Conservation (phyloP, 2,797 vertebrate species). For the Anas georgica region DNA sequence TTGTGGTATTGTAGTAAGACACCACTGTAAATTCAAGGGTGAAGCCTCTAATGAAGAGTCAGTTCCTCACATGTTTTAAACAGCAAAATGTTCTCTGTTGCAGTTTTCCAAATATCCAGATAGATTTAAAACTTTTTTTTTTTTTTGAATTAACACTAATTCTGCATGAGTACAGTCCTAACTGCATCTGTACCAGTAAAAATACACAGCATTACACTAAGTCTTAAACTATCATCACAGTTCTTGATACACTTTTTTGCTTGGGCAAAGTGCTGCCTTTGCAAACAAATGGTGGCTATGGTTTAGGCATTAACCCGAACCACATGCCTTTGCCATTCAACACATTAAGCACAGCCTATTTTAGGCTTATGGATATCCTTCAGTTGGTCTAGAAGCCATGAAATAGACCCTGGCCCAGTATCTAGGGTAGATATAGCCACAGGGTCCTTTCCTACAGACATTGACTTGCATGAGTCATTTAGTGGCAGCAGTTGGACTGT, state of each 20-base stretch:
- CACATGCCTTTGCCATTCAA: neutral
- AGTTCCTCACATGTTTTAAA: neutral
- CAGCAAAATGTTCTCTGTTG: neutral
- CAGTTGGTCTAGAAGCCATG: neutral
- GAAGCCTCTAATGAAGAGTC: neutral
- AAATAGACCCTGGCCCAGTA: neutral
- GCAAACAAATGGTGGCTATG: neutral
- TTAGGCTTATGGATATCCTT: neutral
- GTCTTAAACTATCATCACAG: neutral
- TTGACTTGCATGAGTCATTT: neutral
- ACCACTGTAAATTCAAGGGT: neutral
- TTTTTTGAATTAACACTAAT: neutral
- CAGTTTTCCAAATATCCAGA: neutral
- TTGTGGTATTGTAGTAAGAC: neutral
- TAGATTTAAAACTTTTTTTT: neutral
- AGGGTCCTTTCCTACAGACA: neutral
- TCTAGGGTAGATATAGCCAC: neutral
- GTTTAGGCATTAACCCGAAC: neutral
- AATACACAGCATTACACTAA: neutral
- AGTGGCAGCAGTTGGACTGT: fast-evolving
- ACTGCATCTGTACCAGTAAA: neutral
- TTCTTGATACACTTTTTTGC: neutral
- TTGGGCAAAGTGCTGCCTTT: neutral
- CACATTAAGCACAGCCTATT: neutral
- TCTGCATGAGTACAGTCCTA: neutral